Percentiles rank a stretch among this genome's conserved stretches.
phyloP scores from a whole-genome alignment of 2,888 invertebrate species.

The Hydrotaea cyrtoneurina region DNA sequence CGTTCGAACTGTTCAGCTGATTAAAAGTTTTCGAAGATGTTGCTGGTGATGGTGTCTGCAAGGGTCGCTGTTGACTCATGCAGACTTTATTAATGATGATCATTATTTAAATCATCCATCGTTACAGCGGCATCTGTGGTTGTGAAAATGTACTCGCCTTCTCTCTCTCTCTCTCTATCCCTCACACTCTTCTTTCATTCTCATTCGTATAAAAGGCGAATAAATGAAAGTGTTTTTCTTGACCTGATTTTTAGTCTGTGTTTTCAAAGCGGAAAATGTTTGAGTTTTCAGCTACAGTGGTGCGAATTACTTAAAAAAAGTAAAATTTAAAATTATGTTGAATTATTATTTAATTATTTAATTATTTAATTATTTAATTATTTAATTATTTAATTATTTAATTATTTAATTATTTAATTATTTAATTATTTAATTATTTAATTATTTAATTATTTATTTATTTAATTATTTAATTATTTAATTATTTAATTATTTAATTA shows the following conservation, averaged over 20 bases:
- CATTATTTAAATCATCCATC: conserved; percentile 33
- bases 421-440: no score
- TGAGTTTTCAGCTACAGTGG: background rate
- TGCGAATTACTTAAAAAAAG: background rate
- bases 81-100: conserved; percentile 43
- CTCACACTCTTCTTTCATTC: background rate
- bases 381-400: no score
- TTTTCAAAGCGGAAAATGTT: conserved; percentile 18
- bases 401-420: no score
- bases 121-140: conserved; percentile 4
- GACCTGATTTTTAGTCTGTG: conserved; percentile 53
- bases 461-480: no score
- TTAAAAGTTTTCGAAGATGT: background rate
- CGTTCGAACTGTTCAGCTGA: background rate
- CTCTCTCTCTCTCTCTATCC: no score
- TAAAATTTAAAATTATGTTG: background rate
- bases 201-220: conserved; percentile 26
- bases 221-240: conserved; percentile 65
- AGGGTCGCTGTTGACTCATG: background rate
- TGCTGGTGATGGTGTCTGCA: background rate
- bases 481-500: no score
- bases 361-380: no score
- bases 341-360: no score
- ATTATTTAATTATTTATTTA: no score
- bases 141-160: background rate